Percentiles rank a stretch among this genome's conserved stretches.
These are phyloP conservation scores for Batillaria attramentaria DNA, from an alignment of 1,140 invertebrate species.

Conservation along the genomic window DNA sequence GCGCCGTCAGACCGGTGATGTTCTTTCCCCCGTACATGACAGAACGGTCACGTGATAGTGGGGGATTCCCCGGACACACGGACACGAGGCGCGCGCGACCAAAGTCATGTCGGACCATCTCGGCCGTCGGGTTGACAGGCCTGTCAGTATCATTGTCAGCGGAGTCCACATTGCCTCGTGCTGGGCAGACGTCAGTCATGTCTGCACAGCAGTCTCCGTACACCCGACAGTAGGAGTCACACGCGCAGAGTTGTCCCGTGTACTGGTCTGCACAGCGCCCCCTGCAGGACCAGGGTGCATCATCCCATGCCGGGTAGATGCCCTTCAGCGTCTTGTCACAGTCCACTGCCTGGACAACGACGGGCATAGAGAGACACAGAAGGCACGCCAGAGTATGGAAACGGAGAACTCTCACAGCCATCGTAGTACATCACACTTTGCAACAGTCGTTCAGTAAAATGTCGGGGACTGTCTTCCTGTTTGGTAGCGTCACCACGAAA, in stretches of 20 bases:
- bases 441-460: no score
- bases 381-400: no score
- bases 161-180: not conserved
- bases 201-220: conserved; percentile 10
- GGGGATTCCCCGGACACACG: not conserved
- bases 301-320: not conserved
- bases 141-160: not conserved
- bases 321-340: not conserved
- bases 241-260: not conserved
- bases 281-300: not conserved
- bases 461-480: no score
- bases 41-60: not conserved
- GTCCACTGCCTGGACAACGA: no score
- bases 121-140: not conserved
- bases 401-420: no score
- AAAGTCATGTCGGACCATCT: not conserved
- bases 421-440: no score
- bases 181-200: not conserved
- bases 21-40: not conserved
- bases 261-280: not conserved
- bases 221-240: not conserved
- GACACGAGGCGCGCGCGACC: not conserved
- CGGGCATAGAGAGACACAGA: no score
- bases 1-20: not conserved
- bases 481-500: no score